These are phyloP conservation scores for Polydrusus cervinus DNA, from an alignment of 2,888 invertebrate species.

Conservation along the genomic window DNA sequence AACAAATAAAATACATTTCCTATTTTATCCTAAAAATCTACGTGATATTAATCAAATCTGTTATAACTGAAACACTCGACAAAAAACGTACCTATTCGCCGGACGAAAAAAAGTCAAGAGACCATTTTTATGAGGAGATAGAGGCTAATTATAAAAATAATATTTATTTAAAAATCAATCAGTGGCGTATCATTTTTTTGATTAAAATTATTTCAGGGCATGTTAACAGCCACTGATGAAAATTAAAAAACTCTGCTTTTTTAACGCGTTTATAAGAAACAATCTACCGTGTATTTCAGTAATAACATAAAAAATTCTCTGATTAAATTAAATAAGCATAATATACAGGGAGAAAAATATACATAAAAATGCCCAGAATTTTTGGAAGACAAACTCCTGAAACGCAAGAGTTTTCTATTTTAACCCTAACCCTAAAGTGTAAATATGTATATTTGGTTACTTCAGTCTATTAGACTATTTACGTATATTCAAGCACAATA, in stretches of 20 bases:
- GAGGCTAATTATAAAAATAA: no score
- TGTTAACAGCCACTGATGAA: no score
- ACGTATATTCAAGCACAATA: slow-evolving; percentile 32
- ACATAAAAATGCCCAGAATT: slow-evolving; percentile 27
- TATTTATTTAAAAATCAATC: no score
- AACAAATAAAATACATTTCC: neutral
- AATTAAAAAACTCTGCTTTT: no score
- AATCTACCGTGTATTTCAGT: neutral
- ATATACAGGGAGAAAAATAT: neutral
- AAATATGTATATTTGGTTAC: slow-evolving; percentile 39
- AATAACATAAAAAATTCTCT: neutral
- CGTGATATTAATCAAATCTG: neutral
- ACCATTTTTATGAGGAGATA: no score
- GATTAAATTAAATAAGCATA: neutral
- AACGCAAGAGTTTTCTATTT: neutral
- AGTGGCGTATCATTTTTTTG: no score
- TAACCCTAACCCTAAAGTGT: slow-evolving; percentile 15
- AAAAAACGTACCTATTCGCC: neutral
- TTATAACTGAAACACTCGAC: slow-evolving; percentile 4
- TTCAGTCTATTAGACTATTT: slow-evolving; percentile 41
- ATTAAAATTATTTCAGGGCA: no score
- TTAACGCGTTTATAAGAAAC: no score
- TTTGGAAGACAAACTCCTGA: slow-evolving; percentile 36
- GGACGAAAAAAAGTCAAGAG: no score
- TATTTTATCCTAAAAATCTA: slow-evolving; percentile 7